phyloP scores from a whole-genome alignment of 2,797 vertebrate genomes.

The Neopelma chrysocephalum region DNA sequence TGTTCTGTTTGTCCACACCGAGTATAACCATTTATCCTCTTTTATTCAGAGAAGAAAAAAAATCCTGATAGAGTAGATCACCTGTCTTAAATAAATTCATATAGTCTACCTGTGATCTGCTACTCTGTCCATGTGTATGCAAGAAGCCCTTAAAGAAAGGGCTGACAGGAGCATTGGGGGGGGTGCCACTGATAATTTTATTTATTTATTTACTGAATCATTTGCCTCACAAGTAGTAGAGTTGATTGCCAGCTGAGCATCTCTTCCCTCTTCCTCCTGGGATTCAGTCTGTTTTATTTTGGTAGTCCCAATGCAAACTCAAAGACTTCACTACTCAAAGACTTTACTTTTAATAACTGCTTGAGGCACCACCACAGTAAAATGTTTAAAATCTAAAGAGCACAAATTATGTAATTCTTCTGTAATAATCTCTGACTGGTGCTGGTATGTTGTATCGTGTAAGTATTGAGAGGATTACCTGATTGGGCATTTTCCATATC shows the following conservation, averaged over 20 bases:
- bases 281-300: background rate
- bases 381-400: background rate
- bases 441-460: background rate
- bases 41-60: background rate
- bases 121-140: rapidly evolving
- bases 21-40: background rate
- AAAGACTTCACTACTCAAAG: background rate
- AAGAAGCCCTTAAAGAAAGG: background rate
- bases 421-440: background rate
- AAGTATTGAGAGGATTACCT: background rate
- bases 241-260: background rate
- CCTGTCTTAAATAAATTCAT: background rate
- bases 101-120: background rate
- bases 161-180: background rate
- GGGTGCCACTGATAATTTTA: background rate
- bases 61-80: rapidly evolving
- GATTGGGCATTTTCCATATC: background rate
- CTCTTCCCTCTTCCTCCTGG: background rate
- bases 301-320: background rate
- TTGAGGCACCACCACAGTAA: background rate
- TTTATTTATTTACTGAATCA: background rate
- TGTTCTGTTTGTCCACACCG: background rate
- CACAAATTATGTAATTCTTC: background rate
- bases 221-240: background rate
- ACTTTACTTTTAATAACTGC: background rate